These are phyloP conservation scores for Agrenia bidenticulata DNA, from an alignment of 2,888 invertebrate species.

Conservation along the genomic window DNA sequence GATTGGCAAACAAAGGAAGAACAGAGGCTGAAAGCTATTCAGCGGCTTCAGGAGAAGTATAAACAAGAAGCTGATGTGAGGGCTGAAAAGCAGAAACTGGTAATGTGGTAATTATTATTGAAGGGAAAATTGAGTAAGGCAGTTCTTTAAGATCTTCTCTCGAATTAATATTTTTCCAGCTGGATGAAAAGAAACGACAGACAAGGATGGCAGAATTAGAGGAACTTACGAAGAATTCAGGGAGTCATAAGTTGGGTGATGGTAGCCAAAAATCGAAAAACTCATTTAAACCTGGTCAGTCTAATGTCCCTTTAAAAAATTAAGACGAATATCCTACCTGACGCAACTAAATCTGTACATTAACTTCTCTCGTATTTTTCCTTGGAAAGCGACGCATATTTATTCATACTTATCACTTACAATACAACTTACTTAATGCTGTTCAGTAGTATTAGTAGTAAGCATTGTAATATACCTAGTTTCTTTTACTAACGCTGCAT, in stretches of 20 bases:
- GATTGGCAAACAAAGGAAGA: slow-evolving; percentile 41
- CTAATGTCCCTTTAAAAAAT: neutral
- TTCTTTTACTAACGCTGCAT: too few relatives aligned
- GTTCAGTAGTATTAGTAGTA: too few relatives aligned
- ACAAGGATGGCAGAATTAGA: slow-evolving; percentile 41
- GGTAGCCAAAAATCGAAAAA: slow-evolving; percentile 9
- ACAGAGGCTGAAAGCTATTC: slow-evolving; percentile 40
- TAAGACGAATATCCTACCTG: neutral
- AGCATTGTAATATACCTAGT: too few relatives aligned
- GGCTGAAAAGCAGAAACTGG: slow-evolving; percentile 41
- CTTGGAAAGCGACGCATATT: too few relatives aligned
- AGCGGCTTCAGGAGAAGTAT: slow-evolving; percentile 44
- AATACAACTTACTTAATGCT: too few relatives aligned
- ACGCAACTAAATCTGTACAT: neutral
- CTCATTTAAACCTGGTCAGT: slow-evolving; percentile 39
- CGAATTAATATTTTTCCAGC: slow-evolving; percentile 18
- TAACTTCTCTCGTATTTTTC: too few relatives aligned
- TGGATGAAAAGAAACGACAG: slow-evolving; percentile 44
- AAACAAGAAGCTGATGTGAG: slow-evolving; percentile 36
- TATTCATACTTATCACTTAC: too few relatives aligned
- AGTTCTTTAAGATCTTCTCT: neutral
- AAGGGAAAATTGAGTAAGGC: neutral
- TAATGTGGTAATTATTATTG: slow-evolving; percentile 11
- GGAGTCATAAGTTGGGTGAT: slow-evolving; percentile 25
- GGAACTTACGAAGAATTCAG: slow-evolving; percentile 22